Evolutionary conservation across 2,113 vertebrate genomes (phyloP).

Genomic region (Prochilodus magdalenae): DNA sequence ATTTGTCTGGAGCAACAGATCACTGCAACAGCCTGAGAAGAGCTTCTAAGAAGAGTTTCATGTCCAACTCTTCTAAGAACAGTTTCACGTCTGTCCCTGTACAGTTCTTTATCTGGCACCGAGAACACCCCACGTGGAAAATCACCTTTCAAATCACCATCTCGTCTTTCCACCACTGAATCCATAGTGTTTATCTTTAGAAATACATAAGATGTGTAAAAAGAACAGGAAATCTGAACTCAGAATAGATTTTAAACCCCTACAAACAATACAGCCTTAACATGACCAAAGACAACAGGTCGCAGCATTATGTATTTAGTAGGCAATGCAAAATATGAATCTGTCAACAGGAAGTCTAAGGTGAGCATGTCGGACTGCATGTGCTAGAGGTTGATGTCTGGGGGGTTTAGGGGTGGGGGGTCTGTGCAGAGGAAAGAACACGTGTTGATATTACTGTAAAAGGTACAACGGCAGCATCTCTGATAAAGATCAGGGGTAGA

Average conservation of each 20-base stretch:
- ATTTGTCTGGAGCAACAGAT: not conserved
- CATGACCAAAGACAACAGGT: not conserved
- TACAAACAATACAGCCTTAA: not conserved
- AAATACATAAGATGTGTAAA: not conserved
- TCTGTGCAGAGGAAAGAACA: constrained; percentile 50
- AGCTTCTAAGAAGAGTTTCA: not conserved
- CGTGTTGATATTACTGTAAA: constrained; percentile 65
- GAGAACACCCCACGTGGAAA: not conserved
- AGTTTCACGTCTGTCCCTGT: not conserved
- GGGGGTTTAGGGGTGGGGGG: not conserved
- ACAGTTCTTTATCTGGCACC: not conserved
- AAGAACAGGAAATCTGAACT: no score
- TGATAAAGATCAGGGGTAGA: constrained; percentile 69
- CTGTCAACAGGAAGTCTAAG: constrained; percentile 40
- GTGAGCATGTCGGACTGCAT: constrained; percentile 37
- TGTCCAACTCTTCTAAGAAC: not conserved
- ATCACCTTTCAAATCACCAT: not conserved
- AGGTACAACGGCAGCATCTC: constrained; percentile 65
- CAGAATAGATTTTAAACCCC: no score
- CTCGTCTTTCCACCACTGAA: not conserved
- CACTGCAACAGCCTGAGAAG: not conserved
- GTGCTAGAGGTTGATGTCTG: not conserved
- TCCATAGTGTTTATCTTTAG: not conserved
- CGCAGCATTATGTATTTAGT: not conserved
- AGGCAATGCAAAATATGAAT: not conserved